These are phyloP conservation scores for Psephotus haematonotus DNA, from an alignment of 2,113 vertebrate species.

Conservation along the genomic window DNA sequence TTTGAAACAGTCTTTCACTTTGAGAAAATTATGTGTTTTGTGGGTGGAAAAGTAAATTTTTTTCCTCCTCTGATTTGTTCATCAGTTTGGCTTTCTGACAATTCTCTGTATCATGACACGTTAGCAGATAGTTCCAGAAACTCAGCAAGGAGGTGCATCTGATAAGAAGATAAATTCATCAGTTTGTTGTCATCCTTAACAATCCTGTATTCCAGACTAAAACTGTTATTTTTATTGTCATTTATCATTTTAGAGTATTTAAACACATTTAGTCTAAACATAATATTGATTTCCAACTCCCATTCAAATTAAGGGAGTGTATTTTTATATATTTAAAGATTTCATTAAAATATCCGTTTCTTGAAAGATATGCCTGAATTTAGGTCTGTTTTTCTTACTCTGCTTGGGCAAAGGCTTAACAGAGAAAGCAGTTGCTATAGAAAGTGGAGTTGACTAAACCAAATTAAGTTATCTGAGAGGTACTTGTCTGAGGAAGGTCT, in stretches of 20 bases:
- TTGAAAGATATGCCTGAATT: not conserved
- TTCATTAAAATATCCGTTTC: not conserved
- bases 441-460: not conserved
- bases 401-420: not conserved
- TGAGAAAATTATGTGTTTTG: not conserved
- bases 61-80: not conserved
- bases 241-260: not conserved
- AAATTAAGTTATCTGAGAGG: not conserved
- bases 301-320: not conserved
- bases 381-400: not conserved
- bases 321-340: not conserved
- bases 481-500: not conserved
- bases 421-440: not conserved
- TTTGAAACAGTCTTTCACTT: not conserved
- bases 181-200: not conserved
- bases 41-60: not conserved
- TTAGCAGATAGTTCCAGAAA: not conserved
- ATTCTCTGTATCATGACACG: fast-evolving
- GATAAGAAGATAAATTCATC: not conserved
- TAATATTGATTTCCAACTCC: fast-evolving
- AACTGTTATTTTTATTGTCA: not conserved
- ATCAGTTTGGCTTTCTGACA: not conserved
- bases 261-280: not conserved
- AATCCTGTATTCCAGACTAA: not conserved
- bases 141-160: not conserved